Base-by-base conservation (phyloP, 92 coral and sea anemone genomes). In the Porites rus region DNA sequence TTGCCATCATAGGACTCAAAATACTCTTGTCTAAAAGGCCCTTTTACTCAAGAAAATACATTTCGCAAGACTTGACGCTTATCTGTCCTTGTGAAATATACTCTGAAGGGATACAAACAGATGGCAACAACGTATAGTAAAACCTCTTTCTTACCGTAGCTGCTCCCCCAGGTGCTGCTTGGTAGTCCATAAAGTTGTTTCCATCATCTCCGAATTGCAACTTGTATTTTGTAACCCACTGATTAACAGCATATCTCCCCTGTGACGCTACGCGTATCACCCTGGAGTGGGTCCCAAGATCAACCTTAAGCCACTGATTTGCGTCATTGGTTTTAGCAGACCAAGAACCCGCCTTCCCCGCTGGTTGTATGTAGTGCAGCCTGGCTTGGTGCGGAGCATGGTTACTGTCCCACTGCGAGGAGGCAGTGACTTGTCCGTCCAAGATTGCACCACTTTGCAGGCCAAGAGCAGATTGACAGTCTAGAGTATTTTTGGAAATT, bases 211-310 rank as follows among this genome's bases (percentile, higher is more conserved):
- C 17, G 62, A 6, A 66, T 10, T 65, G 83, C 6, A 79, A 46
- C 52, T 19, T 79, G 64, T 79, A 79, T 22, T 21, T 79, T 20
- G 83, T 66, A 5, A 79, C 83, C 83, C 83, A 79, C 74, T 79
- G 83, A 64, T 68, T 52, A 18, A 1, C 17, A 8, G 25, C 74
- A 25, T 69, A 16, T 20, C 83, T 65, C 24, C 83, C 83, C 66
- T 79, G 83, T 13, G 83, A 65, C 0, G 83, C 83, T 50, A 51
- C 63, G 51, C 51, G 62, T 12, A 64, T 79, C 16, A 79, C 74
- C 51, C 18, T 65, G 6, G 73, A 18, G 63, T 65, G 18, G 17
- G 53, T 71, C 7, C 75, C 75, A 51, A 71, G 5, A 46, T 71
- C 58, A 71, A 71, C 56, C 56, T 71, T 51, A 20, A 16, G 51